phyloP scores from a whole-genome alignment of 2,797 vertebrate species.

The Enteromius paludinosus region DNA sequence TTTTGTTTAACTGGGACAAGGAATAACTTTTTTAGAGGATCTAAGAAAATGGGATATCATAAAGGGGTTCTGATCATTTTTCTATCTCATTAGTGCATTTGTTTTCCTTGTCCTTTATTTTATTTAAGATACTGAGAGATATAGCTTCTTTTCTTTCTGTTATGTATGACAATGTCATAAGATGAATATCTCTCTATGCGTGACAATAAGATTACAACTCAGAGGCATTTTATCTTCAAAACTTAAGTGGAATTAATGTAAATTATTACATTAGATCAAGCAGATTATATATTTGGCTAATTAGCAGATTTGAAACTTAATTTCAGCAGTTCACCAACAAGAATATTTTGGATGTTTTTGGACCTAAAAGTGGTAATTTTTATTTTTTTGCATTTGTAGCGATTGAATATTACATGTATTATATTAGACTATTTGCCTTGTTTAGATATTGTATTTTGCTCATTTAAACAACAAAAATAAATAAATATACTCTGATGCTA shows the following conservation, averaged over 20 bases:
- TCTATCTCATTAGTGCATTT: constrained; percentile 1
- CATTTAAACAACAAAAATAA: constrained; percentile 4
- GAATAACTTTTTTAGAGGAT: neutral
- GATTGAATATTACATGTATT: neutral
- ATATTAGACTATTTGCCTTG: neutral
- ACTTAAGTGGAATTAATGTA: constrained; percentile 60
- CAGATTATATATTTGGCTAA: constrained; percentile 48
- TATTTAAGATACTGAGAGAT: neutral
- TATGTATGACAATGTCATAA: constrained; percentile 21
- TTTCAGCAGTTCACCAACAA: neutral
- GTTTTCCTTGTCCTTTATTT: neutral
- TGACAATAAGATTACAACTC: constrained; percentile 31
- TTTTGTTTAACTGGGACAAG: neutral
- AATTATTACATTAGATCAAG: constrained; percentile 52
- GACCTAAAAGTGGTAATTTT: constrained; percentile 66
- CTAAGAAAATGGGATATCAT: constrained; percentile 11
- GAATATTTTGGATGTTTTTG: constrained; percentile 40
- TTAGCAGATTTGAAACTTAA: constrained; percentile 6
- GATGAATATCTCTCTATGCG: constrained; percentile 40
- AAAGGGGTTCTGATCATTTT: neutral
- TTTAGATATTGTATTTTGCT: neutral
- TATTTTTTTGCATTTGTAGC: neutral
- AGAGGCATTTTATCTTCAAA: constrained; percentile 43
- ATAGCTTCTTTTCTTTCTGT: constrained; percentile 5
- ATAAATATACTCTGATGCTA: neutral